Evolutionary conservation across 2,797 vertebrate species (phyloP), one percentile per base, ranked within the genome.

Genomic region (Mus spretus): DNA sequence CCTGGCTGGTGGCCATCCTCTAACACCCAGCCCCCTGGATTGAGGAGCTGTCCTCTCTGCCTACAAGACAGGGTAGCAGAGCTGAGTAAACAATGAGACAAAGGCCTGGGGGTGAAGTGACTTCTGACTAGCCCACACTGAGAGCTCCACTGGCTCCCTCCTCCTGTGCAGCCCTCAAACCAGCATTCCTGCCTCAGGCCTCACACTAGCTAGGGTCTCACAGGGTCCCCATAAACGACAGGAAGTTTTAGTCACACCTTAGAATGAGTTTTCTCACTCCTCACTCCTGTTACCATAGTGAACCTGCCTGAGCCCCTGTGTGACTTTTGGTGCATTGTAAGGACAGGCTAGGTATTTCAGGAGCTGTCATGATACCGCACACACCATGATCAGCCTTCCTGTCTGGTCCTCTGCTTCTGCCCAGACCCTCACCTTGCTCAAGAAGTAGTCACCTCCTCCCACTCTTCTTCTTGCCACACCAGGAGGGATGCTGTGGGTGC

Each of bases 61-160:
- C 82, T 85, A 0, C 34, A 34, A 85, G 61, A 67, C 61, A n/a
- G 57, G n/a, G 11, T 47, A n/a, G 72, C 44, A 65, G 34, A 85
- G 82, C 3, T 13, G 59, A 10, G 26, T 22, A 26, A 10, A 3
- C 2, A 3, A 37, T 24, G 83, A 59, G 37, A 89, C 28, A 47
- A 72, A 83, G 81, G 47, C n/a, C 8, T 24, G 47, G 61, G 40
- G 84, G 34, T 34, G 26, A 63, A 3, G 6, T 57, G 10, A 82
- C 82, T 50, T 37, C n/a, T 34, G 79, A 57, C 70, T n/a, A 83
- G 79, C 55, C 61, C 37, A 61, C 0, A 59, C 74, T 6, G 34
- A 82, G 44, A 3, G 4, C 0, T 0, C 31, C 15, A n/a, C 26
- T 4, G 4, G 50, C 53, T 0, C 0, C 6, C n/a, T 17, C 77